Conservation (phyloP, 1,140 invertebrate species). For the Drosophila cardini region DNA sequence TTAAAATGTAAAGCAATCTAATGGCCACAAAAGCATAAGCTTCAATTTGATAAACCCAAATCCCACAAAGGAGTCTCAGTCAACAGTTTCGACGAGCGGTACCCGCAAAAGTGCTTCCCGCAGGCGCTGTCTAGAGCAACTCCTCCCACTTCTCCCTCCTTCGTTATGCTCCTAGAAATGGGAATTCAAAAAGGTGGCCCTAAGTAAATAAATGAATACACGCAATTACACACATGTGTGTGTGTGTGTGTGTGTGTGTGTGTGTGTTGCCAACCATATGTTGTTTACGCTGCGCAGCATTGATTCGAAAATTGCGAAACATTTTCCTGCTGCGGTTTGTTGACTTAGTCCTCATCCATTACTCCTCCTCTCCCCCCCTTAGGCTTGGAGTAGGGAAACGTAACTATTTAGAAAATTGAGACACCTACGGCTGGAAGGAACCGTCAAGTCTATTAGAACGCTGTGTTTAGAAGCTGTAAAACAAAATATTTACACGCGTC, state of each 20-base stretch:
- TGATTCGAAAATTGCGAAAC: slow-evolving; percentile 68
- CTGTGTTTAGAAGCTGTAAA: slow-evolving; percentile 72
- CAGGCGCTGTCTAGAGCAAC: slow-evolving; percentile 11
- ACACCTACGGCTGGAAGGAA: slow-evolving; percentile 63
- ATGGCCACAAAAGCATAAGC: slow-evolving; percentile 66
- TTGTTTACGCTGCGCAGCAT: slow-evolving; percentile 43
- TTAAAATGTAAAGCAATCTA: slow-evolving; percentile 54
- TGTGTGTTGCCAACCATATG: neutral
- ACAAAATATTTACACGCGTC: slow-evolving; percentile 81
- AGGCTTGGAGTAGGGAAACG: slow-evolving; percentile 2
- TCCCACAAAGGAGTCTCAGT: slow-evolving; percentile 42
- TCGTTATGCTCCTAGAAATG: slow-evolving; percentile 27
- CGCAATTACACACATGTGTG: slow-evolving; percentile 21
- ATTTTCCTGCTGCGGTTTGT: slow-evolving; percentile 47
- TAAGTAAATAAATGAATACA: slow-evolving; percentile 47
- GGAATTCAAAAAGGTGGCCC: slow-evolving; percentile 64
- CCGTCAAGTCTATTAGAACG: slow-evolving; percentile 70
- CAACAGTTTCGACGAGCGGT: slow-evolving; percentile 41
- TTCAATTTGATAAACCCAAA: slow-evolving; percentile 74
- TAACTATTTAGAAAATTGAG: slow-evolving; percentile 81
- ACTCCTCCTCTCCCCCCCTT: neutral
- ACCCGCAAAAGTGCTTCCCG: slow-evolving; percentile 53
- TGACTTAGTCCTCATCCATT: slow-evolving; percentile 24
- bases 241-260: neutral
- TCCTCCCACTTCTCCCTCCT: neutral